phyloP scores from a whole-genome alignment of 1,140 invertebrate species.

The Meteorus sp. region DNA sequence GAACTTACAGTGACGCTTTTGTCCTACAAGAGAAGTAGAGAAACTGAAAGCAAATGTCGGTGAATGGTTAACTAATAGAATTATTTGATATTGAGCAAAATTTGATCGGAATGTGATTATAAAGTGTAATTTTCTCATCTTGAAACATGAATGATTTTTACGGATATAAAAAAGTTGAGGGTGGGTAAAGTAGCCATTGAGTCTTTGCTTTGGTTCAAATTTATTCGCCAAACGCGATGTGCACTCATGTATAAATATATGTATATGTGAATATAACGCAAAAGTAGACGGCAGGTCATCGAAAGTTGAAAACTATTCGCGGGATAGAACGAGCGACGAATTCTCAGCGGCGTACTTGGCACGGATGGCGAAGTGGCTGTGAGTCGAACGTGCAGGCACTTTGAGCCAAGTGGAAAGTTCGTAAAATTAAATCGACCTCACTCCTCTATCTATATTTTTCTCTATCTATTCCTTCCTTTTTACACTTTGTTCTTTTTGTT shows the following conservation, averaged over 20 bases:
- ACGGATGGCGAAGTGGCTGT: constrained; percentile 24
- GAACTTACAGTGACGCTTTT: too few relatives aligned
- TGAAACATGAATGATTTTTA: not conserved
- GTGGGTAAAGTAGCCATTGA: not conserved
- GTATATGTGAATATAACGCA: constrained; percentile 10
- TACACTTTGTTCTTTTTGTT: constrained; percentile 6
- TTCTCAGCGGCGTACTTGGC: constrained; percentile 26
- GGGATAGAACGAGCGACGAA: constrained; percentile 25
- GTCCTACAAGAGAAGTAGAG: too few relatives aligned
- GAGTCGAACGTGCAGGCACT: constrained; percentile 29
- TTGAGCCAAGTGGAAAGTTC: constrained; percentile 26
- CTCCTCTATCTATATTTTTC: not conserved
- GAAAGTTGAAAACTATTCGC: constrained; percentile 27
- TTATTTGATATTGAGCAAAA: too few relatives aligned
- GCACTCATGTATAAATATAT: not conserved
- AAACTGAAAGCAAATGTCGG: too few relatives aligned
- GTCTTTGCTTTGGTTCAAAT: not conserved
- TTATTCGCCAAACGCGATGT: constrained; percentile 17
- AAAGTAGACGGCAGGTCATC: constrained; percentile 10
- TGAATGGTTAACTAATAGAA: too few relatives aligned
- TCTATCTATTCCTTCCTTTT: constrained; percentile 7
- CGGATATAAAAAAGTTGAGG: not conserved
- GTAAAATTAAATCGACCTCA: constrained; percentile 31
- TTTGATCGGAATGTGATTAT: too few relatives aligned
- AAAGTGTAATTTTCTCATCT: not conserved